phyloP scores from a whole-genome alignment of 2,113 vertebrate genomes.

The Erinaceus europaeus region DNA sequence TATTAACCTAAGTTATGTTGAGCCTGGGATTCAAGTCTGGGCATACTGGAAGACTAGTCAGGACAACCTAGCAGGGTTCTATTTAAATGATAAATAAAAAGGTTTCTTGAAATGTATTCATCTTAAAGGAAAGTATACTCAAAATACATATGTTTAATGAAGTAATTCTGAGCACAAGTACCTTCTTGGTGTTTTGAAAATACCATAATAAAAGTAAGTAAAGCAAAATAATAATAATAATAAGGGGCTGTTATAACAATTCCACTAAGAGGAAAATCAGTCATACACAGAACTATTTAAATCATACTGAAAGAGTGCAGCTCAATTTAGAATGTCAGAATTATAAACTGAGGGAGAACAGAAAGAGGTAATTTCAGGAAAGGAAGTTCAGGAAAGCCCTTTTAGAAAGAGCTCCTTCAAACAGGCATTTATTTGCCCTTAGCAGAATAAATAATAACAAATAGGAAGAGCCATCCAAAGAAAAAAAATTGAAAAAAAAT shows the following conservation, averaged over 20 bases:
- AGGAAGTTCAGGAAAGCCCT: background rate
- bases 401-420: background rate
- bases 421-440: background rate
- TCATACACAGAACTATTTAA: background rate
- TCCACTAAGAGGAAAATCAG: background rate
- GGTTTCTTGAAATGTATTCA: background rate
- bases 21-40: background rate
- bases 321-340: background rate
- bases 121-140: background rate
- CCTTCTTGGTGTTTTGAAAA: too few species aligned
- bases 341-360: background rate
- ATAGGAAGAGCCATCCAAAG: background rate
- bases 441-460: background rate
- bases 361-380: background rate
- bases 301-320: background rate
- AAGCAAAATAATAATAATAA: background rate
- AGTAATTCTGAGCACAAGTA: background rate
- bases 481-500: background rate
- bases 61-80: background rate
- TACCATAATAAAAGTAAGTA: background rate
- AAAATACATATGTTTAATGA: background rate
- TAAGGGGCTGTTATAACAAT: slow-evolving; percentile 2
- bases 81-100: background rate
- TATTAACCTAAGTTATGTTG: background rate
- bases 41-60: background rate